Base-by-base conservation (phyloP, 2,797 vertebrate genomes). In the Hypotaenidia philippensis region DNA sequence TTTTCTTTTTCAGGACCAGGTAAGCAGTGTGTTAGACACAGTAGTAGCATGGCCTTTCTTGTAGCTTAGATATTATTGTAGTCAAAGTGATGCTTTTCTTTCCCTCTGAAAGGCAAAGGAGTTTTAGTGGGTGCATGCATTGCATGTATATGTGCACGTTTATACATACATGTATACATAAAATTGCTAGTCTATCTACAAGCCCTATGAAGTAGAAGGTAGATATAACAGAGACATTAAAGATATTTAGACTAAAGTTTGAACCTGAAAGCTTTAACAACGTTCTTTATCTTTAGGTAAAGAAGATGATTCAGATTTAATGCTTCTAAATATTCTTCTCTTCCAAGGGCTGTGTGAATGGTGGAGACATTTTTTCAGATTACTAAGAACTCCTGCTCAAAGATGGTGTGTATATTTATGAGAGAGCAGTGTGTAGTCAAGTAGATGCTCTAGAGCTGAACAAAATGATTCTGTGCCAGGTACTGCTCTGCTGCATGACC, bases 261-360 rank as follows among this genome's bases (percentile, higher is more conserved):
- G 57, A 89, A 34, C 44, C 68, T 80, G 80, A 94, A 91, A 92
- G 53, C 65, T 81, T 87, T 75, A 90, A 25, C 55, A 61, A 23
- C n/a, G 13, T 63, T 57, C 38, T 75, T 90, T 96, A 77, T 92
- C 45, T 64, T 55, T 34, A 44, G 64, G 74, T 84, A 94, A 92
- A 93, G 65, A 59, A 56, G 70, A 59, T 16, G 22, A 83, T 77
- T 74, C 32, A 65, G 38, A 87, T 63, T 68, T 91, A 92, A 78
- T 55, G 47, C 25, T 89, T 52, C 52, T 44, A 66, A 70, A 15
- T 61, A n/a, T 78, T 77, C 14, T 40, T 85, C 47, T 70, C 81
- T 87, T 11, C 27, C 78, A 18, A 78, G 91, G 14, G 16, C 50
- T 49, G 5, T 69, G 36, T 79, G 74, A 88, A 64, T 47, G 21